These are phyloP conservation scores for Pseudocheirus occidentalis DNA, from an alignment of 2,797 vertebrate species.

Conservation along the genomic window DNA sequence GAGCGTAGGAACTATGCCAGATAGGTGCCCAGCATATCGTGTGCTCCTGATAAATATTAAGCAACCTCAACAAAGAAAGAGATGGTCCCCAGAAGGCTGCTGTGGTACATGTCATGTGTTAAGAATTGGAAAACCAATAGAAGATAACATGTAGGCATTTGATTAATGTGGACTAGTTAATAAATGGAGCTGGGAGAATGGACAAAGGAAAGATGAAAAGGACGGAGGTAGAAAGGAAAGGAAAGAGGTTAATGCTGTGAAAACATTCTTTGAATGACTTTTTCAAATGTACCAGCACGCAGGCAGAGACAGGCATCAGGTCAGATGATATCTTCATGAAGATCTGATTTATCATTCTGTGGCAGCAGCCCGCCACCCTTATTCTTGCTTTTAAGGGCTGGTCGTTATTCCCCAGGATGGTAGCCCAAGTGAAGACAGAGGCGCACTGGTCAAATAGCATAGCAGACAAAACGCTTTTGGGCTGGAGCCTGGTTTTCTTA, in stretches of 20 bases:
- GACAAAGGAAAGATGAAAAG: constrained; percentile 42
- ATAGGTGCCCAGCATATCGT: not conserved
- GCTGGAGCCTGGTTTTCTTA: constrained; percentile 48
- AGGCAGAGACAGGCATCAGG: constrained; percentile 75
- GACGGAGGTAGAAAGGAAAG: constrained; percentile 40
- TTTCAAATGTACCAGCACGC: constrained; percentile 87
- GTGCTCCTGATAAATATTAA: constrained; percentile 35
- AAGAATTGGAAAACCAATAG: constrained; percentile 9
- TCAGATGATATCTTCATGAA: constrained; percentile 71
- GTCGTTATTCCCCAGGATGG: not conserved
- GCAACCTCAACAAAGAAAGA: constrained; percentile 9
- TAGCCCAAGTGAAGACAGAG: not conserved
- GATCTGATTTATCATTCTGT: constrained; percentile 62
- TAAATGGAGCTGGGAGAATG: constrained; percentile 39
- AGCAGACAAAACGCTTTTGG: constrained; percentile 42
- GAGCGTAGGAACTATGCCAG: not conserved
- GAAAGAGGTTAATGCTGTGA: constrained; percentile 82
- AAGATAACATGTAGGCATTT: not conserved
- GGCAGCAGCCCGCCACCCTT: constrained; percentile 83
- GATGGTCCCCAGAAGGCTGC: not conserved
- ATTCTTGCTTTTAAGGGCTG: constrained; percentile 80
- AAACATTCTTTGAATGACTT: constrained; percentile 90
- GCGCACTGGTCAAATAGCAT: constrained; percentile 24
- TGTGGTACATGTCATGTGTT: not conserved
- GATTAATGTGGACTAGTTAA: constrained; percentile 47